phyloP scores from a whole-genome alignment of 2,888 invertebrate species.

The Brachyptera putata region DNA sequence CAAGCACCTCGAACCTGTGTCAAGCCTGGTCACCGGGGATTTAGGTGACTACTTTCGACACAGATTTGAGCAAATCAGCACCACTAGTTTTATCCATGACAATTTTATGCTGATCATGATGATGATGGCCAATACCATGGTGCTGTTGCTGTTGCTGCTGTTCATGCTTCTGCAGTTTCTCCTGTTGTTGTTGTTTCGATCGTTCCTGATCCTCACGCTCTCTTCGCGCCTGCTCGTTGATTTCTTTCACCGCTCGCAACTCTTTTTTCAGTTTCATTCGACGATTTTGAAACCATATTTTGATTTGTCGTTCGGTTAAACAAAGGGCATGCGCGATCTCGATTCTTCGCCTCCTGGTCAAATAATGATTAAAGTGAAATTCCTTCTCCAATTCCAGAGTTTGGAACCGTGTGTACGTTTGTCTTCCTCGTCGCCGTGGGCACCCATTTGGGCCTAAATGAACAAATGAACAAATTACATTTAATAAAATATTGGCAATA shows the following conservation, averaged over 20 bases:
- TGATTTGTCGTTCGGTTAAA: conserved; percentile 93
- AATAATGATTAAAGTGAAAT: conserved; percentile 97
- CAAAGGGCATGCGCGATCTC: conserved; percentile 96
- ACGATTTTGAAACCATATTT: conserved; percentile 96
- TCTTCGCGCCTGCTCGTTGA: conserved; percentile 87
- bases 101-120: conserved; percentile 40
- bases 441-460: conserved; percentile 89
- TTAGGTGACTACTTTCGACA: conserved; percentile 64
- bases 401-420: conserved; percentile 98
- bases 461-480: not conserved
- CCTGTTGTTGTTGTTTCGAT: conserved; percentile 85
- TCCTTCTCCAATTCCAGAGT: conserved; percentile 97
- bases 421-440: conserved; percentile 88
- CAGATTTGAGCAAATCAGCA: conserved; percentile 66
- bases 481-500: not conserved
- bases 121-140: conserved; percentile 35
- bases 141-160: conserved; percentile 37
- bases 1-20: too few species aligned
- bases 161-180: conserved; percentile 51
- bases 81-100: conserved; percentile 58
- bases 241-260: conserved; percentile 88
- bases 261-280: conserved; percentile 97
- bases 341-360: conserved; percentile 92
- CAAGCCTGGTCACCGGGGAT: too few species aligned
- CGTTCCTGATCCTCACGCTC: conserved; percentile 88